These are phyloP conservation scores for Anthophora plumipes DNA, from an alignment of 2,888 invertebrate genomes.

Conservation along the genomic window DNA sequence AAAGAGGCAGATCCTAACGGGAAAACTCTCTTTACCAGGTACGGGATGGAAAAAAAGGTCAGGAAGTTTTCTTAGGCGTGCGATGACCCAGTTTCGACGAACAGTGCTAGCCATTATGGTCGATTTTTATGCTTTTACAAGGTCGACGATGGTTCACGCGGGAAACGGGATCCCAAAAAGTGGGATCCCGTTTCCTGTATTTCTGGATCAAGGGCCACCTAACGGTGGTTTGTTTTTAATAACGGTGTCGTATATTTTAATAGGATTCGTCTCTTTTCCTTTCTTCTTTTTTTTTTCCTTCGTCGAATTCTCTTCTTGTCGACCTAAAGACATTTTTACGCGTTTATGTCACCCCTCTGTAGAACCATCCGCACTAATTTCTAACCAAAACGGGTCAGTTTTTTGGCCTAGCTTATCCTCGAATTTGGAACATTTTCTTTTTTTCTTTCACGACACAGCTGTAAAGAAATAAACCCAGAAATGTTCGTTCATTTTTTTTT, in stretches of 20 bases:
- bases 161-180: conserved; percentile 78
- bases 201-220: conserved; percentile 68
- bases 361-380: conserved; percentile 77
- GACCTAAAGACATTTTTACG: conserved; percentile 57
- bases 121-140: conserved; percentile 78
- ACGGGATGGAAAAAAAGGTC: conserved; percentile 28
- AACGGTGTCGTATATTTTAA: conserved; percentile 83
- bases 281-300: conserved; percentile 68
- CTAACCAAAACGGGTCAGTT: conserved; percentile 81
- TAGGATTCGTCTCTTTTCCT: conserved; percentile 54
- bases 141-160: conserved; percentile 49
- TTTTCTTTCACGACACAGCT: conserved; percentile 58
- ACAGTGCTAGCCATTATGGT: conserved; percentile 39
- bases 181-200: conserved; percentile 79
- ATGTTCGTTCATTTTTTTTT: neutral
- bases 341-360: conserved; percentile 62
- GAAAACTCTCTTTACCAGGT: conserved; percentile 44
- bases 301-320: conserved; percentile 18
- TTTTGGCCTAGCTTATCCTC: conserved; percentile 68
- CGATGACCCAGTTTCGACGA: conserved; percentile 64
- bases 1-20: conserved; percentile 22
- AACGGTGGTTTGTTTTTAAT: conserved; percentile 81
- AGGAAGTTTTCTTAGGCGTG: conserved; percentile 21
- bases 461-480: conserved; percentile 77
- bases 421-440: conserved; percentile 76